phyloP scores from a whole-genome alignment of 1,140 invertebrate species.

The Lordiphosa stackelbergi region DNA sequence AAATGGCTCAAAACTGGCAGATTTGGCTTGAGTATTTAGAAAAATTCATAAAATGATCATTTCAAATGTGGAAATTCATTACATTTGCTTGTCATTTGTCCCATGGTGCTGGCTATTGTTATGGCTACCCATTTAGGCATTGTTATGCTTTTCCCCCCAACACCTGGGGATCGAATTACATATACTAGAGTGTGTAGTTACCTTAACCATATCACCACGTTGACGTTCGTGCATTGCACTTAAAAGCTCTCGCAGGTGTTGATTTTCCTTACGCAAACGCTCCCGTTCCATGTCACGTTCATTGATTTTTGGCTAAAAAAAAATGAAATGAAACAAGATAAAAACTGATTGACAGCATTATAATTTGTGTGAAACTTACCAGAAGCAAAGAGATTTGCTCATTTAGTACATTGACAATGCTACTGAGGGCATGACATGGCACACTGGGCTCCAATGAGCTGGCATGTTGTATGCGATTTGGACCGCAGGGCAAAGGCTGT shows the following conservation, averaged over 20 bases:
- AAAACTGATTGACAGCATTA: not conserved
- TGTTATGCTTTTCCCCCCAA: not conserved
- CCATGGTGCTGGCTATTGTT: not conserved
- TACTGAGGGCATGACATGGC: slow-evolving; percentile 78
- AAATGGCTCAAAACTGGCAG: too few species aligned
- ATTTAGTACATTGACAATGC: slow-evolving; percentile 79
- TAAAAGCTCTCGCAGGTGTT: slow-evolving; percentile 84
- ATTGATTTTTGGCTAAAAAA: slow-evolving; percentile 84
- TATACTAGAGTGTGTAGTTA: slow-evolving; percentile 15
- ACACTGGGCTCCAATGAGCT: slow-evolving; percentile 78
- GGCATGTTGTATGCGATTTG: slow-evolving; percentile 69
- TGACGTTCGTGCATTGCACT: slow-evolving; percentile 81
- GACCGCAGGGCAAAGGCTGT: slow-evolving; percentile 45
- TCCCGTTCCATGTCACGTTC: slow-evolving; percentile 87
- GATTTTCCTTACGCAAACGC: slow-evolving; percentile 84
- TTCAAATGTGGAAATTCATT: not conserved
- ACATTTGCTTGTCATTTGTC: not conserved
- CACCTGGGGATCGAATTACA: slow-evolving; percentile 6
- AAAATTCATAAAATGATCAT: too few species aligned
- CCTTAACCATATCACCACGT: slow-evolving; percentile 74
- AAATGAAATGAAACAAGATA: slow-evolving; percentile 19
- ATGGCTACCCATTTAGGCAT: not conserved
- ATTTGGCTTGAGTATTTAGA: too few species aligned
- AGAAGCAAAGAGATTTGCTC: slow-evolving; percentile 80
- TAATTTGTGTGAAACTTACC: slow-evolving; percentile 69